A percentile compares a stretch with the other conserved stretches of the same genome.
These are phyloP conservation scores for Tinea pellionella DNA, from an alignment of 2,888 invertebrate species.

Conservation along the genomic window DNA sequence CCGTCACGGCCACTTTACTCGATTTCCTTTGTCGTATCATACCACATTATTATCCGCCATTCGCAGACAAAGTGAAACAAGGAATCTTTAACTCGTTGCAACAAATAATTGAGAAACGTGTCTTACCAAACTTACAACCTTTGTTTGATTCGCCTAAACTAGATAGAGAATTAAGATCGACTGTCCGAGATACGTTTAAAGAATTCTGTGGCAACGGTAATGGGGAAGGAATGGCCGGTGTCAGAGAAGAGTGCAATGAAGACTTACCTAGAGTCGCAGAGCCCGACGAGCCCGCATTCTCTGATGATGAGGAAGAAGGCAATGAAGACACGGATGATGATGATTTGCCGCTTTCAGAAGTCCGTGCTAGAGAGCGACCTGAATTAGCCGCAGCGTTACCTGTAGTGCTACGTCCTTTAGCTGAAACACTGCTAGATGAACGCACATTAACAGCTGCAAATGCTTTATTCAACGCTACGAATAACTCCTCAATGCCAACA, in stretches of 20 bases:
- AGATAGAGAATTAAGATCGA: constrained; percentile 83
- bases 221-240: constrained; percentile 56
- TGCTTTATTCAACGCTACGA: constrained; percentile 44
- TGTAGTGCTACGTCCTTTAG: constrained; percentile 47
- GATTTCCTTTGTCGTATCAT: constrained; percentile 94
- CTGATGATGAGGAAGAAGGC: constrained; percentile 85
- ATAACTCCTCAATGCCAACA: constrained; percentile 48
- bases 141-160: constrained; percentile 89
- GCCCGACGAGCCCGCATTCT: constrained; percentile 81
- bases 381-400: constrained; percentile 60
- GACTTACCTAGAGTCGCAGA: constrained; percentile 52
- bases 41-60: constrained; percentile 84
- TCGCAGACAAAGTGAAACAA: constrained; percentile 81
- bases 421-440: constrained; percentile 59
- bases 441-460: constrained; percentile 45
- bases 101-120: constrained; percentile 92
- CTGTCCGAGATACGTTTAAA: constrained; percentile 90
- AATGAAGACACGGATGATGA: constrained; percentile 78
- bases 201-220: constrained; percentile 82
- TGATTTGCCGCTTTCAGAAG: constrained; percentile 82
- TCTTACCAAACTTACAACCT: constrained; percentile 85
- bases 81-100: constrained; percentile 86
- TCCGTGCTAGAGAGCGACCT: constrained; percentile 75
- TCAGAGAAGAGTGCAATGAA: constrained; percentile 52
- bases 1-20: constrained; percentile 87